Evolutionary conservation across 2,113 vertebrate species (phyloP), one percentile per base, ranked within the genome.

Genomic region (Pleuronectes platessa): DNA sequence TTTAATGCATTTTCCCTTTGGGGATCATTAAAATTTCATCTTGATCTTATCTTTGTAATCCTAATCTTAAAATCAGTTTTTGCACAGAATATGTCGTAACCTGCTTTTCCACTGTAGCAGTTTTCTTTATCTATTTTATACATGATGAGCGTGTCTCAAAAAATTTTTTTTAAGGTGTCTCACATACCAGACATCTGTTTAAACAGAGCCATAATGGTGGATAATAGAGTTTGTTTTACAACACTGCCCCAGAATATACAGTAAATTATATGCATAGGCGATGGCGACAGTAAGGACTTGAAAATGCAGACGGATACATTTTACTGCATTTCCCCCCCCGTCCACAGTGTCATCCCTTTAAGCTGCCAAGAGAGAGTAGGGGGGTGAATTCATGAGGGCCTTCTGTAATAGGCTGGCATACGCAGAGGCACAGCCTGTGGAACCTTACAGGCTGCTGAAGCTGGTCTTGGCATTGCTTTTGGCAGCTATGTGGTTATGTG

Each of bases 401-500:
- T 84, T 88, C 88, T 89, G 88, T 90, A 88, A 91, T 85, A 85
- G 82, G 88, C 90, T 92, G 86, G 84, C 89, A 88, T 74, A 85
- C 64, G 73, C 58, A 85, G 85, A 81, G 76, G 82, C 83, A 83
- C 81, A 90, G 78, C 86, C 83, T 81, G 85, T 88, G 89, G 89
- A 89, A 87, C 90, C 88, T 88, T 85, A 76, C 84, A 88, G 81
- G 78, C 89, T 88, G 88, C 82, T 90, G 88, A 89, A 81, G 82
- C 88, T 82, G 73, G 85, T 79, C 88, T 90, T 91, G 83, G 92
- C 92, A 89, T 80, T 82, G 90, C 89, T 91, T 89, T 83, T 71
- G 63, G 92, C 89, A 94, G 89, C 94, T 86, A 71, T 88, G 76
- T 60, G 87, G 86, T 94, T 95, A 91, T 90, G 93, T 93, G 92